Evolutionary conservation across 2,888 invertebrate species (phyloP).

Genomic region (Eustalomyia histrio): DNA sequence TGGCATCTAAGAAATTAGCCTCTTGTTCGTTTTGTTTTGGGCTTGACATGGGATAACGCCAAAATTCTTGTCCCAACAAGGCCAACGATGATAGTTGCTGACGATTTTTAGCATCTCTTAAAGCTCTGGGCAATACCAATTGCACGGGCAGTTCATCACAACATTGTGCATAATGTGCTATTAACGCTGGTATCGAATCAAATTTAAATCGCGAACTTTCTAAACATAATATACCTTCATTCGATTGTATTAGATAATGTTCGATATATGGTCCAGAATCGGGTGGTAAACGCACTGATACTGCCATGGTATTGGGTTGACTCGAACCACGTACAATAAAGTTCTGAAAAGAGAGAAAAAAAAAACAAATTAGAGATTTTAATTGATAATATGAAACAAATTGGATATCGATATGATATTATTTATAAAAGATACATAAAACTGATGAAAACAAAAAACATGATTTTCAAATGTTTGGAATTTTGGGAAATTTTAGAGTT

Average conservation of each 20-base stretch:
- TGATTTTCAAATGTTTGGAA: too few relatives aligned
- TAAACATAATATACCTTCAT: slow-evolving; percentile 88
- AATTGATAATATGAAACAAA: too few relatives aligned
- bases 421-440: too few relatives aligned
- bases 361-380: slow-evolving; percentile 18
- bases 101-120: slow-evolving; percentile 92
- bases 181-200: slow-evolving; percentile 93
- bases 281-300: slow-evolving; percentile 92
- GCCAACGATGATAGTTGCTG: slow-evolving; percentile 95
- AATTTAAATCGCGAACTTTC: slow-evolving; percentile 97
- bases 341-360: slow-evolving; percentile 83
- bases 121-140: slow-evolving; percentile 90
- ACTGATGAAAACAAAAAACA: too few relatives aligned
- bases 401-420: too few relatives aligned
- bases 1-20: slow-evolving; percentile 74
- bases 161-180: slow-evolving; percentile 95
- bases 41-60: slow-evolving; percentile 90
- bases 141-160: slow-evolving; percentile 96
- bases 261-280: slow-evolving; percentile 95
- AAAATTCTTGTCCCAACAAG: slow-evolving; percentile 92
- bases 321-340: slow-evolving; percentile 97
- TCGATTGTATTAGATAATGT: slow-evolving; percentile 96
- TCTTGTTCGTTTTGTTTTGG: slow-evolving; percentile 80
- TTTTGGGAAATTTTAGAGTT: too few relatives aligned
- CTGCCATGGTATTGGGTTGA: slow-evolving; percentile 95